Percentiles rank a stretch among this genome's conserved stretches.
Conservation (phyloP, 2,113 vertebrate genomes). For the Megalops atlanticus region DNA sequence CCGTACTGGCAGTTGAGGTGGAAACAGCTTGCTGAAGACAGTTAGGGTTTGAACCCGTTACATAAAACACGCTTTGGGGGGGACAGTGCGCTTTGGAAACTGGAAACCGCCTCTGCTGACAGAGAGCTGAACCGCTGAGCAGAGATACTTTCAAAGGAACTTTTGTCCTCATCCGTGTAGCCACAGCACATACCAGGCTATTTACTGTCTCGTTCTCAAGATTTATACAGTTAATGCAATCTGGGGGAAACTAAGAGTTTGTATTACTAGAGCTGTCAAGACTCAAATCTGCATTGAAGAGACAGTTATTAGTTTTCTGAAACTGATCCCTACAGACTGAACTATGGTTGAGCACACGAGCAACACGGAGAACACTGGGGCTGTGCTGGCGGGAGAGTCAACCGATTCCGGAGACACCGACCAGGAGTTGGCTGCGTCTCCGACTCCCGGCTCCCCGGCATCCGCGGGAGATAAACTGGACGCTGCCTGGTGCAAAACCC, state of each 20-base stretch:
- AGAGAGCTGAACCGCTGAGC: constrained; percentile 25
- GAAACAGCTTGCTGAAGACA: constrained; percentile 20
- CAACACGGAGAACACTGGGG: constrained; percentile 85
- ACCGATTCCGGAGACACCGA: constrained; percentile 91
- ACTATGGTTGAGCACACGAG: constrained; percentile 90
- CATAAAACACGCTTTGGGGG: constrained; percentile 30
- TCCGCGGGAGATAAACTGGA: constrained; percentile 86
- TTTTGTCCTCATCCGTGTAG: constrained; percentile 24
- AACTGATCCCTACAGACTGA: constrained; percentile 22
- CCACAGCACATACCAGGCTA: background rate
- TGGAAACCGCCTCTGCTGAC: constrained; percentile 31
- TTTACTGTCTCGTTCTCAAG: constrained; percentile 21
- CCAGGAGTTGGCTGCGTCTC: constrained; percentile 91
- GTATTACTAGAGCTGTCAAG: background rate
- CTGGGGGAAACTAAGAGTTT: background rate
- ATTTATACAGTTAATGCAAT: background rate
- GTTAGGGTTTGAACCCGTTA: constrained; percentile 31
- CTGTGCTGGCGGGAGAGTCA: constrained; percentile 87
- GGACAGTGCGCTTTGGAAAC: constrained; percentile 40
- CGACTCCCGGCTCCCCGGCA: constrained; percentile 85
- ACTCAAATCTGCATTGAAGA: background rate
- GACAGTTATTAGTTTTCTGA: constrained; percentile 37
- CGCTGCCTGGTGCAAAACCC: constrained; percentile 95
- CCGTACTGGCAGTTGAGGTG: constrained; percentile 71
- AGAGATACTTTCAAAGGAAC: constrained; percentile 23